phyloP scores from a whole-genome alignment of 1,140 invertebrate genomes.

The Lordiphosa mommai region DNA sequence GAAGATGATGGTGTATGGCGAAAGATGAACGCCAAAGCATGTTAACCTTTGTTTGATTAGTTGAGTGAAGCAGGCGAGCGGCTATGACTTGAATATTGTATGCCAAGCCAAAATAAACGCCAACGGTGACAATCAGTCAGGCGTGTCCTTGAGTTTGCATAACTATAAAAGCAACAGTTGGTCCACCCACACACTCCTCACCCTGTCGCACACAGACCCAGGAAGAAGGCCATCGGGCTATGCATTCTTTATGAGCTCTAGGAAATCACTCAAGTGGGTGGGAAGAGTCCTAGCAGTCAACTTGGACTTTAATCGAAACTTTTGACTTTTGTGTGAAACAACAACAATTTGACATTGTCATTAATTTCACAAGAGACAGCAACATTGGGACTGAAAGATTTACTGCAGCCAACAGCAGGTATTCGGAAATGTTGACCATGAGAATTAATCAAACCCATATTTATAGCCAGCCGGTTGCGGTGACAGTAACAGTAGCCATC shows the following conservation, averaged over 20 bases:
- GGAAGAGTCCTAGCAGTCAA: not conserved
- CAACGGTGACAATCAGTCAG: constrained; percentile 8
- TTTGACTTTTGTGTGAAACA: constrained; percentile 36
- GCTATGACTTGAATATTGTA: constrained; percentile 9
- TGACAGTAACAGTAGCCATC: not conserved
- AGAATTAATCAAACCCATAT: not conserved
- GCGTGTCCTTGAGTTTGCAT: constrained; percentile 8
- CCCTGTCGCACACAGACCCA: too few relatives aligned
- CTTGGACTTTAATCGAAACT: constrained; percentile 50
- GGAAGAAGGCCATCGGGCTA: constrained; percentile 1
- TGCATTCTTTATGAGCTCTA: constrained; percentile 6
- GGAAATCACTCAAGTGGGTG: too few relatives aligned
- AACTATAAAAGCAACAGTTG: constrained; percentile 6
- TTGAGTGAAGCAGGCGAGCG: not conserved
- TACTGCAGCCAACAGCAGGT: not conserved
- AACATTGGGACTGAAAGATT: not conserved
- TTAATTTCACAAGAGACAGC: constrained; percentile 44
- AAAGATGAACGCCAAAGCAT: too few relatives aligned
- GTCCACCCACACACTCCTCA: not conserved
- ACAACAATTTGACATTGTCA: constrained; percentile 40
- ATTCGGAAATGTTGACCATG: not conserved
- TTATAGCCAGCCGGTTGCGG: not conserved
- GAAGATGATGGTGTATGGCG: not conserved
- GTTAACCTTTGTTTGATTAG: not conserved
- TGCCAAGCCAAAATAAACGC: constrained; percentile 7